phyloP scores from a whole-genome alignment of 2,113 vertebrate genomes.

The Sminthopsis crassicaudata region DNA sequence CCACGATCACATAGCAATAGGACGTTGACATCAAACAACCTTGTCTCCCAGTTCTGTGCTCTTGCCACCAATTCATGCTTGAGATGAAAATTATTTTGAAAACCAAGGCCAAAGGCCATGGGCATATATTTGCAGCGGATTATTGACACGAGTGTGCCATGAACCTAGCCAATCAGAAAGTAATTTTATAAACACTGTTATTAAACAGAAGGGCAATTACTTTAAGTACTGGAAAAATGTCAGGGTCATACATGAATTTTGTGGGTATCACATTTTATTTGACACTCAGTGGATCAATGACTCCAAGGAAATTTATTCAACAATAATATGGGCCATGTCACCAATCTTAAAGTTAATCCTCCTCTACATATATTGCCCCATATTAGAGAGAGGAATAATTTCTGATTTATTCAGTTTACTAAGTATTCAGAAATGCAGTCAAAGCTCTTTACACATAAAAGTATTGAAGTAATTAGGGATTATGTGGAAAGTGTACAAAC shows the following conservation, averaged over 20 bases:
- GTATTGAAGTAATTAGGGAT: slow-evolving; percentile 83
- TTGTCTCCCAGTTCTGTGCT: slow-evolving; percentile 58
- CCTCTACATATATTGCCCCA: slow-evolving; percentile 58
- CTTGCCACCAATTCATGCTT: slow-evolving; percentile 69
- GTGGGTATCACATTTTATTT: slow-evolving; percentile 85
- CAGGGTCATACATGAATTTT: slow-evolving; percentile 85
- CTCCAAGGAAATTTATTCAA: slow-evolving; percentile 84
- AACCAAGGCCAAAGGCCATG: slow-evolving; percentile 80
- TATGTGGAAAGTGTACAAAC: slow-evolving; percentile 81
- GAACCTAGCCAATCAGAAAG: slow-evolving; percentile 86
- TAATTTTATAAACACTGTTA: slow-evolving; percentile 90
- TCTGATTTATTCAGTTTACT: slow-evolving; percentile 78
- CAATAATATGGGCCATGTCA: slow-evolving; percentile 77
- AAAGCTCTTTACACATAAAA: slow-evolving; percentile 82
- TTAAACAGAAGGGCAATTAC: slow-evolving; percentile 89
- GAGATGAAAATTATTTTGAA: slow-evolving; percentile 85
- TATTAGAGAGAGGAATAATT: slow-evolving; percentile 74
- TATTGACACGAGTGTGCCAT: slow-evolving; percentile 85
- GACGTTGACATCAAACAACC: background rate
- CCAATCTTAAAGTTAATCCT: slow-evolving; percentile 77
- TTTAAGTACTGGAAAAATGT: slow-evolving; percentile 87
- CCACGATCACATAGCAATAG: slow-evolving; percentile 8
- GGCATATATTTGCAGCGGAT: slow-evolving; percentile 77
- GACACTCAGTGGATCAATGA: slow-evolving; percentile 85
- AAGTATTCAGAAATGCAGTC: slow-evolving; percentile 78